These are phyloP conservation scores for Drosophila auraria DNA, from an alignment of 1,140 invertebrate species.

Conservation along the genomic window DNA sequence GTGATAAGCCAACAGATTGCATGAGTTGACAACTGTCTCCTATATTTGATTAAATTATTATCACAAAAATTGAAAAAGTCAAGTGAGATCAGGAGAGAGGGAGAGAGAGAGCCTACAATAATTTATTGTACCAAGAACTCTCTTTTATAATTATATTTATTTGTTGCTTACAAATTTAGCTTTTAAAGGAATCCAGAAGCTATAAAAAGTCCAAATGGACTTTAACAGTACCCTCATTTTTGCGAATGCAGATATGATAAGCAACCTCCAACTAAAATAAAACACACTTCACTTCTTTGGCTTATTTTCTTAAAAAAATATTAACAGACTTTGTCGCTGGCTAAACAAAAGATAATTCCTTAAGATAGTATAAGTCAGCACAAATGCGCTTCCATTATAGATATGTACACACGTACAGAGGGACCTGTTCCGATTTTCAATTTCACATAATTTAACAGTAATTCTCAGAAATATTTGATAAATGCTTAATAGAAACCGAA, in stretches of 20 bases:
- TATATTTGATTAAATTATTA: slow-evolving; percentile 30
- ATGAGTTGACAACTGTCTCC: slow-evolving; percentile 9
- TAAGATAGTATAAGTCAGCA: slow-evolving; percentile 47
- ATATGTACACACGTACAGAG: background rate
- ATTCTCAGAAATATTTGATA: background rate
- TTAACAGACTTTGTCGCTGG: slow-evolving; percentile 5
- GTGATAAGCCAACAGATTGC: slow-evolving; percentile 31
- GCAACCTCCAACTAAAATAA: background rate
- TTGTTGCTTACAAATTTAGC: slow-evolving; percentile 23
- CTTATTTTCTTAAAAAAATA: slow-evolving; percentile 4
- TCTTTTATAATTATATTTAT: background rate
- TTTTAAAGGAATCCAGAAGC: background rate
- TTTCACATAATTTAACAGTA: background rate
- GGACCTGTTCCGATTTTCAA: background rate
- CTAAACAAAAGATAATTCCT: slow-evolving; percentile 69
- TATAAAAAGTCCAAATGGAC: too few relatives aligned
- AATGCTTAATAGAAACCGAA: background rate
- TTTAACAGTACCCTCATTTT: background rate
- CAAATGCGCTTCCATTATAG: background rate
- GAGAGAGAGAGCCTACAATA: background rate
- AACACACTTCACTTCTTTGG: too few relatives aligned
- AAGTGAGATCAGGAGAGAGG: background rate
- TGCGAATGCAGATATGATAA: background rate
- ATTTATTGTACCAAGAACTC: background rate
- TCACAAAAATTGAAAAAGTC: slow-evolving; percentile 6